Conservation (phyloP, 2,113 vertebrate species). For the Hemichromis elongatus region DNA sequence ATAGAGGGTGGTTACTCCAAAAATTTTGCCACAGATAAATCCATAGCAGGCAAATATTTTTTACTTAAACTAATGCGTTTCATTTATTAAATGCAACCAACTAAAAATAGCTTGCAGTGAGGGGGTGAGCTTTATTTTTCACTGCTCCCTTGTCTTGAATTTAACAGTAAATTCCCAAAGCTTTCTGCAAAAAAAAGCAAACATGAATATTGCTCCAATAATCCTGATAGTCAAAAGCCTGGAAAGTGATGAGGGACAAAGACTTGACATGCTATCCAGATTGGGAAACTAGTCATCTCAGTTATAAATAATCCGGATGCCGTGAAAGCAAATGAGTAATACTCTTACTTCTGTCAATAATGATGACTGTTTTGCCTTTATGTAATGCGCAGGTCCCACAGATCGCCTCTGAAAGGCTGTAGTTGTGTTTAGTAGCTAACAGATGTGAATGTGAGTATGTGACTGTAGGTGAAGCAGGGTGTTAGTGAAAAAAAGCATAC, state of each 20-base stretch:
- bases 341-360: constrained; percentile 2
- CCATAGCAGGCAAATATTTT: background rate
- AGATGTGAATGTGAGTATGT: constrained; percentile 4
- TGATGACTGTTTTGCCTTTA: constrained; percentile 8
- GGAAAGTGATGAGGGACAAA: background rate
- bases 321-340: constrained; percentile 9
- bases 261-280: background rate
- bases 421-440: background rate
- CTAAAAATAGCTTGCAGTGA: background rate
- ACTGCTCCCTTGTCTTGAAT: background rate
- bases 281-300: constrained; percentile 1
- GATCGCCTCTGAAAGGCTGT: background rate
- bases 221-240: background rate
- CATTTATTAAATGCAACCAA: background rate
- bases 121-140: background rate
- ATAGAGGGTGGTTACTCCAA: background rate
- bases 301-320: constrained; percentile 5
- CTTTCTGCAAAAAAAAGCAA: background rate
- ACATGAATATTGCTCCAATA: background rate
- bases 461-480: background rate
- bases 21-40: constrained; percentile 3
- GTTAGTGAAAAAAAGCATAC: background rate
- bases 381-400: background rate
- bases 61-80: constrained; percentile 27
- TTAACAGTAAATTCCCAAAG: background rate